Base-by-base conservation (phyloP, 2,888 invertebrate genomes). In the Peribatodes rhomboidaria region DNA sequence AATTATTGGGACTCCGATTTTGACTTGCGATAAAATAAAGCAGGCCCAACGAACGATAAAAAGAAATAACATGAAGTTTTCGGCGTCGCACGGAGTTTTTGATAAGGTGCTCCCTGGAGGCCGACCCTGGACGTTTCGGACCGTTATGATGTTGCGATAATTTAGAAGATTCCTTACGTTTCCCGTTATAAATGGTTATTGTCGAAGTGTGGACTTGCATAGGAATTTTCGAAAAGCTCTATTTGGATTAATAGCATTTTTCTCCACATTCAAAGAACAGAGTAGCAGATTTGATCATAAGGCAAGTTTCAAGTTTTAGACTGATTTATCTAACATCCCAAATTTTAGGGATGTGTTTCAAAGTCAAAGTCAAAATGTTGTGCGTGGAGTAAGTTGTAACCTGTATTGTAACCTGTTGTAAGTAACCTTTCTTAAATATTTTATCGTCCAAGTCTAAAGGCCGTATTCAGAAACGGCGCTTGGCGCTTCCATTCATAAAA, bases 91-190 rank as follows among this genome's bases (percentile, higher is more conserved):
- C 60, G 70, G 66, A 74, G 71, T 77, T 77, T 75, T 74, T 80
- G 80, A 82, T 81, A 81, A 77, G 77, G 71, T 70, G 71, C 52
- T 72, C 83, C 75, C 82, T 4, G 14, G 78, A 67, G 79, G 68
- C 42, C 50, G 68, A 65, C 75, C 76, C 73, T 54, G 60, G 76
- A 77, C 77, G 68, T 71, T 73, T 70, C 64, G 67, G 59, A 39
- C 76, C 72, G 75, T 78, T 83, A 80, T 77, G 79, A 79, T 78
- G 76, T 75, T 69, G 77, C 73, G 76, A 82, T 81, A 79, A 83
- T 81, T 78, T 77, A 78, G 54, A 59, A 39, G 60, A 66, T 64
- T 61, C 61, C 54, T 54, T 57, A 64, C 60, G 13, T 65, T 65
- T 37, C 13, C 35, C 66, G 59, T 61, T 59, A 63, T 64, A 52